Conservation (phyloP, 2,113 vertebrate species). For the Columbina picui region DNA sequence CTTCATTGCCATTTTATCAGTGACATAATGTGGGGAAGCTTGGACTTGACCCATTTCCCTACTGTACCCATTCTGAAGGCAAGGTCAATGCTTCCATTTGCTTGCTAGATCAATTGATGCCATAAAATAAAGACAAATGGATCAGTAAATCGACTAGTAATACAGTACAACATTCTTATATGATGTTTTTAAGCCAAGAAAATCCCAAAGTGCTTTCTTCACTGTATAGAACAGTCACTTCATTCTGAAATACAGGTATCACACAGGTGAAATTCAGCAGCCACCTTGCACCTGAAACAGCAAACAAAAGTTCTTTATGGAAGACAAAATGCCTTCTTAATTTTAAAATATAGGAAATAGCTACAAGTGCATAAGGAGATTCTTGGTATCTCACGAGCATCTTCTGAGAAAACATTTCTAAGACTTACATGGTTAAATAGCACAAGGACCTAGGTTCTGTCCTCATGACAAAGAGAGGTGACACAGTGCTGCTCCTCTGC, state of each 20-base stretch:
- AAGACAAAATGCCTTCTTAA: background rate
- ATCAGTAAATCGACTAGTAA: background rate
- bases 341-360: background rate
- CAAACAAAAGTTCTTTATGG: background rate
- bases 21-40: background rate
- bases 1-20: background rate
- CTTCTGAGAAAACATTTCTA: background rate
- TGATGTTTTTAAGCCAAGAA: background rate
- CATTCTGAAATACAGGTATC: background rate
- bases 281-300: background rate
- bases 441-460: background rate
- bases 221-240: background rate
- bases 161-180: background rate
- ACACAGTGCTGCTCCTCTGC: background rate
- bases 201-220: background rate
- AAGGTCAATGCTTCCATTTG: background rate
- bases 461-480: background rate
- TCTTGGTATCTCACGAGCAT: background rate
- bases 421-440: background rate
- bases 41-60: background rate
- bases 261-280: background rate
- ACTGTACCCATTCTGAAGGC: background rate
- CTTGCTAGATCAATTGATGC: background rate
- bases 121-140: background rate
- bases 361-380: background rate